These are phyloP conservation scores for Diachasma alloeum DNA, from an alignment of 1,140 invertebrate species.

Conservation along the genomic window DNA sequence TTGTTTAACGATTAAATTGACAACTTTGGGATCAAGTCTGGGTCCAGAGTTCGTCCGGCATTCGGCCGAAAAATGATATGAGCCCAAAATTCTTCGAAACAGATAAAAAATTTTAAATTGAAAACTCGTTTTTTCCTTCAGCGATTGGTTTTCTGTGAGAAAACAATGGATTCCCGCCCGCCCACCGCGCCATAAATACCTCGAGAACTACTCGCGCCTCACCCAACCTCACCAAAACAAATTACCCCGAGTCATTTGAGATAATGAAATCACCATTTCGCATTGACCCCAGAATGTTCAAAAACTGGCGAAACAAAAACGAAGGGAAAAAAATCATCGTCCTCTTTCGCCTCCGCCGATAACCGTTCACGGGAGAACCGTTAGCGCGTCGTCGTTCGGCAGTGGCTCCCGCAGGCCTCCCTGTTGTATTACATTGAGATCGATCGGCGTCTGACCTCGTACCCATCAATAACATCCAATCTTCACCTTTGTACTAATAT, in stretches of 20 bases:
- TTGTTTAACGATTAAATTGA: too few relatives aligned
- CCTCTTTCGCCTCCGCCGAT: slow-evolving; percentile 31
- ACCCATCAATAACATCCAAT: neutral
- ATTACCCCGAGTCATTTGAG: too few relatives aligned
- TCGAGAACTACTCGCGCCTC: too few relatives aligned
- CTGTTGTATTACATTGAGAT: slow-evolving; percentile 38
- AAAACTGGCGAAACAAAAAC: neutral
- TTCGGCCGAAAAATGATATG: too few relatives aligned
- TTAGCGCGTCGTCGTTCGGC: slow-evolving; percentile 45
- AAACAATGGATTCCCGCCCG: neutral
- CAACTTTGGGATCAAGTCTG: too few relatives aligned
- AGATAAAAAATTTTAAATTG: too few relatives aligned
- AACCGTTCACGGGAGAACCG: slow-evolving; percentile 53
- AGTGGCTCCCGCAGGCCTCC: neutral
- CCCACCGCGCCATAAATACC: too few relatives aligned
- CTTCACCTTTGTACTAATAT: neutral
- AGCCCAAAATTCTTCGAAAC: too few relatives aligned
- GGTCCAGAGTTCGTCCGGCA: too few relatives aligned
- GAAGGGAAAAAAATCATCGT: neutral
- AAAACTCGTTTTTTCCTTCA: neutral
- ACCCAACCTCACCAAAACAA: too few relatives aligned
- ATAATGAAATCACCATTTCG: too few relatives aligned
- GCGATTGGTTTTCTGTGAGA: neutral
- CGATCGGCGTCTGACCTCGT: slow-evolving; percentile 23
- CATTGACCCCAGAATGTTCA: too few relatives aligned